Percentiles rank a stretch among this genome's conserved stretches.
phyloP scores from a whole-genome alignment of 2,797 vertebrate species.

The Lepidocolaptes lacrymiger region DNA sequence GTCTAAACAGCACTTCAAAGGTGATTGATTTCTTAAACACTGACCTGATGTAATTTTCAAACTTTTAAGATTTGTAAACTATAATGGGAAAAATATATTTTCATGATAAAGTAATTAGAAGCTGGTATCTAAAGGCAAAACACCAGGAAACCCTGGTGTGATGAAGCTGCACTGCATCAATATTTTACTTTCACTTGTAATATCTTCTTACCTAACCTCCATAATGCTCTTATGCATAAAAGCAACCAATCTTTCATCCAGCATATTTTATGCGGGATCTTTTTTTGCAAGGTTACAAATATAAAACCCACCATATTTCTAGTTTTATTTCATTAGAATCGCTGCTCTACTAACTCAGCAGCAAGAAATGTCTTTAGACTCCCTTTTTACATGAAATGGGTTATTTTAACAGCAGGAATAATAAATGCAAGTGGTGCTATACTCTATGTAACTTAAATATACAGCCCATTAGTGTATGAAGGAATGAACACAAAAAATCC shows the following conservation, averaged over 20 bases:
- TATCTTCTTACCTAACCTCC: neutral
- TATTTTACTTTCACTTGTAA: neutral
- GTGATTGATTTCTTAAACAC: neutral
- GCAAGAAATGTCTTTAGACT: neutral
- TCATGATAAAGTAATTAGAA: neutral
- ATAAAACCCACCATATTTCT: neutral
- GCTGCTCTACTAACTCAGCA: neutral
- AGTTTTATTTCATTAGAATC: neutral
- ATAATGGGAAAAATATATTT: neutral
- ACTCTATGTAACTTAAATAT: neutral
- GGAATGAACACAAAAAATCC: neutral
- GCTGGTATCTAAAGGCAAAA: neutral
- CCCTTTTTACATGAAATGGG: neutral
- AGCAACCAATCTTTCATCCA: neutral
- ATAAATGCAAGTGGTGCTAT: neutral
- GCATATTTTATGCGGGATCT: neutral
- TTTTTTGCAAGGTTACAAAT: neutral
- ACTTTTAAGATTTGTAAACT: neutral
- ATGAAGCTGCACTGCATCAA: neutral
- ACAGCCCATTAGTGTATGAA: neutral
- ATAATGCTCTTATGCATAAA: neutral
- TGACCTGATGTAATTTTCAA: neutral
- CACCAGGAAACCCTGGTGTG: neutral
- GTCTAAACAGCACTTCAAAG: neutral
- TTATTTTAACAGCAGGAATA: conserved; percentile 29